phyloP scores from a whole-genome alignment of 64 coral and sea anemone genomes.

The Pachyseris speciosa region DNA sequence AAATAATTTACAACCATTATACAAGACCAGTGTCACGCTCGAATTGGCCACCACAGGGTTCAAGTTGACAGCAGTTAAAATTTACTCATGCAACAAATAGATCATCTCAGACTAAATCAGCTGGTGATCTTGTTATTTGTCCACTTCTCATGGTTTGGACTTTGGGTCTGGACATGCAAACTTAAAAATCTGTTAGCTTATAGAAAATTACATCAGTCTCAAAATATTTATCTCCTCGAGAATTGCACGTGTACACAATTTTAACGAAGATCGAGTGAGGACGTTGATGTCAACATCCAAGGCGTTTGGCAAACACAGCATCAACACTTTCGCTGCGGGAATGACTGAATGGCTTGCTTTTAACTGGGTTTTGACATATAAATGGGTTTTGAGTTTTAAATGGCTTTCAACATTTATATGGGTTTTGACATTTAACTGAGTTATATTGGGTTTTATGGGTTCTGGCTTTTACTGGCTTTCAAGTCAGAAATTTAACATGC shows the following conservation, averaged over 20 bases:
- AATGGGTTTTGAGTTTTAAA: neutral
- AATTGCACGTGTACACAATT: neutral
- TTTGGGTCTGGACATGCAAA: neutral
- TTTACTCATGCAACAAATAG: neutral
- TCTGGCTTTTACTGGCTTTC: neutral
- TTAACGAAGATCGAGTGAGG: neutral
- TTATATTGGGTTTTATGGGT: neutral
- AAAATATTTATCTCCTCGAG: no score
- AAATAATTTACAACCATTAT: neutral
- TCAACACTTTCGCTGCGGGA: neutral
- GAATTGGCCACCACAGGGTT: neutral
- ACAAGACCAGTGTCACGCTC: constrained; percentile 1
- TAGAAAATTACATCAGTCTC: no score
- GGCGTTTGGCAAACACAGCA: neutral
- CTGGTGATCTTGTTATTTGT: neutral
- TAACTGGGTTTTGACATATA: neutral
- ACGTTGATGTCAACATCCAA: neutral
- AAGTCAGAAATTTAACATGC: no score
- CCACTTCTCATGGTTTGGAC: neutral
- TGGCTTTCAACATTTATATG: neutral
- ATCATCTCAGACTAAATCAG: neutral
- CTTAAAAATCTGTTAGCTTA: no score
- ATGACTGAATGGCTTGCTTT: neutral
- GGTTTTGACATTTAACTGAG: neutral
- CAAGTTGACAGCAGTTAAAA: neutral